Evolutionary conservation across 2,888 invertebrate species (phyloP).

Genomic region (Brenthis hecate): DNA sequence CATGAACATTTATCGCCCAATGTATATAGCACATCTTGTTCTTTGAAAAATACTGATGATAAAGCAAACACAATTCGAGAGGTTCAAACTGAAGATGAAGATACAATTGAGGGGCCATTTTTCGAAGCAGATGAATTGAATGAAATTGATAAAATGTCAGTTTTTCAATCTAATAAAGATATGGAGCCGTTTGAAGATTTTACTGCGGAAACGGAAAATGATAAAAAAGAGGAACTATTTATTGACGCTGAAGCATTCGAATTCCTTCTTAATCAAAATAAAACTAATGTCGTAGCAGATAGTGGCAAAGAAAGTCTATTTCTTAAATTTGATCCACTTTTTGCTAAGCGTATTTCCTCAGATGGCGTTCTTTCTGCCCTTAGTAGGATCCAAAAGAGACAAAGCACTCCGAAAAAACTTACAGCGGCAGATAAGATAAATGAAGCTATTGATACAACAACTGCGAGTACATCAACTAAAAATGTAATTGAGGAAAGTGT

Average conservation of each 20-base stretch:
- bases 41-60: slow-evolving; percentile 56
- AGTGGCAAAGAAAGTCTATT: slow-evolving; percentile 77
- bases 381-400: slow-evolving; percentile 56
- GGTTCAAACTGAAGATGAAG: slow-evolving; percentile 72
- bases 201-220: slow-evolving; percentile 44
- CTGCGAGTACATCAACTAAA: slow-evolving; percentile 29
- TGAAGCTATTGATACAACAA: background rate
- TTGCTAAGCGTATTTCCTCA: slow-evolving; percentile 67
- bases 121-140: slow-evolving; percentile 61
- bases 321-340: slow-evolving; percentile 74
- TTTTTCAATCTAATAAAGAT: slow-evolving; percentile 51
- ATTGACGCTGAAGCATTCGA: slow-evolving; percentile 76
- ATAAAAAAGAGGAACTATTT: slow-evolving; percentile 64
- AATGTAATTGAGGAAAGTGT: slow-evolving; percentile 48
- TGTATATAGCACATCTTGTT: slow-evolving; percentile 50
- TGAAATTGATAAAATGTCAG: slow-evolving; percentile 50
- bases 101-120: slow-evolving; percentile 73
- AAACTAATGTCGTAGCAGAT: slow-evolving; percentile 61
- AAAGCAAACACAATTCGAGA: slow-evolving; percentile 59
- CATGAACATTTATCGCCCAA: slow-evolving; percentile 44
- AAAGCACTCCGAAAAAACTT: slow-evolving; percentile 63
- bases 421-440: background rate
- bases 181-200: slow-evolving; percentile 61
- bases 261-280: slow-evolving; percentile 71
- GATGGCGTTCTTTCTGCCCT: slow-evolving; percentile 63